These are phyloP conservation scores for Drosophila paulistorum DNA, from an alignment of 1,140 invertebrate species.

Conservation along the genomic window DNA sequence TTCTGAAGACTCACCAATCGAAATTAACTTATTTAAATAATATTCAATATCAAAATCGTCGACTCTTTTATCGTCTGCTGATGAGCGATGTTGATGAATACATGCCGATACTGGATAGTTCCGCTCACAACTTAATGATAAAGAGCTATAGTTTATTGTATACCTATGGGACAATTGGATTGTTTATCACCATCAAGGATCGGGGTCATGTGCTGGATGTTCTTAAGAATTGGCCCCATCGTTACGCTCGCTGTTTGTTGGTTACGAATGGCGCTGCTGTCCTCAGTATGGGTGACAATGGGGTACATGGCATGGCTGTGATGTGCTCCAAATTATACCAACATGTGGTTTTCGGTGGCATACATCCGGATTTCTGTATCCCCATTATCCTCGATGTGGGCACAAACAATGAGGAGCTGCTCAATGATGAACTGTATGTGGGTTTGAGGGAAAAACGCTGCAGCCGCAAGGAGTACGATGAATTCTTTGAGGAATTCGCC, in stretches of 20 bases:
- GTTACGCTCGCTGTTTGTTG: constrained; percentile 91
- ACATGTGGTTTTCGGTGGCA: constrained; percentile 96
- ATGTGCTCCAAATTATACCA: constrained; percentile 95
- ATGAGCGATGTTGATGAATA: constrained; percentile 93
- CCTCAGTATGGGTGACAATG: constrained; percentile 96
- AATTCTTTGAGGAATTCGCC: constrained; percentile 93
- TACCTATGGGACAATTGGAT: constrained; percentile 84
- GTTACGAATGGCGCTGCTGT: constrained; percentile 98
- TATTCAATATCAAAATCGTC: constrained; percentile 92
- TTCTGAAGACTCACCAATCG: constrained; percentile 89
- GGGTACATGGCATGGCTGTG: constrained; percentile 97
- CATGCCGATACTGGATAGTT: constrained; percentile 89
- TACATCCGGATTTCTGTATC: constrained; percentile 94
- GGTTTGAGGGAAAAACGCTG: constrained; percentile 93
- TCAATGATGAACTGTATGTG: constrained; percentile 96
- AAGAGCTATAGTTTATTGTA: constrained; percentile 1
- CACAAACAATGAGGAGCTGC: constrained; percentile 92
- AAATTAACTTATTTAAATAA: constrained; percentile 92
- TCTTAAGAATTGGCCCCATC: constrained; percentile 92
- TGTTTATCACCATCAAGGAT: constrained; percentile 99
- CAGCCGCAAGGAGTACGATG: constrained; percentile 92
- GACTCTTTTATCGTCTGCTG: constrained; percentile 96
- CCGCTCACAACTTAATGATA: constrained; percentile 96
- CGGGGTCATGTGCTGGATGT: constrained; percentile 95
- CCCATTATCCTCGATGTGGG: constrained; percentile 96